Conservation (phyloP, 2,113 vertebrate genomes). For the Lathamus discolor region DNA sequence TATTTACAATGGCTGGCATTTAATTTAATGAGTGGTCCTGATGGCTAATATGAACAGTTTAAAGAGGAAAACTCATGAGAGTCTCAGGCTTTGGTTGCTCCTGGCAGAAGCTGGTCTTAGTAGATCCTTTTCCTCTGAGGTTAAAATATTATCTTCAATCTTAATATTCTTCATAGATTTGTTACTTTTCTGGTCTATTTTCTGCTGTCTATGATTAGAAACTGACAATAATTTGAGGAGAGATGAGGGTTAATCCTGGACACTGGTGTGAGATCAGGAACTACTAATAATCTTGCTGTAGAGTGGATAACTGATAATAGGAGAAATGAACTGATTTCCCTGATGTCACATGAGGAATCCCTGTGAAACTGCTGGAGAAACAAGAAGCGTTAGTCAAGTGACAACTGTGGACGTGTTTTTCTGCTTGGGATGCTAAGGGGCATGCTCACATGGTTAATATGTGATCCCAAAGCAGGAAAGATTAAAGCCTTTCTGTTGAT, state of each 20-base stretch:
- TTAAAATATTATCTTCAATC: not conserved
- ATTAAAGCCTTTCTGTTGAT: not conserved
- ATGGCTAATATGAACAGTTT: not conserved
- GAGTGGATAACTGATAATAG: not conserved
- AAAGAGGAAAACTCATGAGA: not conserved
- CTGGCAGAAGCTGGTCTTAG: not conserved
- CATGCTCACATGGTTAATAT: not conserved
- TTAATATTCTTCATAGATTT: not conserved
- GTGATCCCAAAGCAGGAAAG: not conserved
- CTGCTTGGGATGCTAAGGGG: not conserved
- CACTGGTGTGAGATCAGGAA: not conserved
- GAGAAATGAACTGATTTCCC: not conserved
- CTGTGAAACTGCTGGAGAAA: not conserved
- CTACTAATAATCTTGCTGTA: not conserved
- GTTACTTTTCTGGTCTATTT: not conserved
- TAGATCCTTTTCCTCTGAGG: not conserved
- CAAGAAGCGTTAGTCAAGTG: not conserved
- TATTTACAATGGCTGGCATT: not conserved
- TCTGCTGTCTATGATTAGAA: not conserved
- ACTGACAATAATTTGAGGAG: not conserved
- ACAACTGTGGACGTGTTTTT: not conserved
- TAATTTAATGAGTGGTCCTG: not conserved
- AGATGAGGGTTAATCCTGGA: not conserved
- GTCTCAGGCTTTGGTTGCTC: not conserved
- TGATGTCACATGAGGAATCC: not conserved